Conservation (phyloP, 2,113 vertebrate species). For the Vulpes vulpes region DNA sequence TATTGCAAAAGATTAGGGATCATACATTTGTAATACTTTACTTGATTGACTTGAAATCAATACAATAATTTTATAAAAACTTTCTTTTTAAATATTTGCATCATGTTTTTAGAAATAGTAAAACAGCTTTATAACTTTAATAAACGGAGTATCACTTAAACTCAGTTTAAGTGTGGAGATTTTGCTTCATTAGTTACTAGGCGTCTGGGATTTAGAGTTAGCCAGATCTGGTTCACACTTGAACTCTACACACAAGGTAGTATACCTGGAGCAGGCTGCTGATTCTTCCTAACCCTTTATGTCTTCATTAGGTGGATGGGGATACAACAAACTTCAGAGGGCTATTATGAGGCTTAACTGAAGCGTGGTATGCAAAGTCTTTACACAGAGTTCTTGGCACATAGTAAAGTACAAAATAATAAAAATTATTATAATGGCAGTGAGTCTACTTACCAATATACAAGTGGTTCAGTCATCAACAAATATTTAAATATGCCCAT, state of each 20-base stretch:
- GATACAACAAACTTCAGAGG: neutral
- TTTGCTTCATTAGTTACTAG: neutral
- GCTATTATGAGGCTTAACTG: neutral
- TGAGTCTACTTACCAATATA: neutral
- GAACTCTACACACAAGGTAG: neutral
- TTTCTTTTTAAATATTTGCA: neutral
- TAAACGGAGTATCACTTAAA: slow-evolving; percentile 11
- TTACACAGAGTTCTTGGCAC: neutral
- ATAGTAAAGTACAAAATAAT: neutral
- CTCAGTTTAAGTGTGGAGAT: too few relatives aligned
- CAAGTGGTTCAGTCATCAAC: neutral
- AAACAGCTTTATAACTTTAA: slow-evolving; percentile 28
- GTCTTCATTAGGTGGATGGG: neutral
- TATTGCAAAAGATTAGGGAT: slow-evolving; percentile 26
- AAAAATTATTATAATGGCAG: neutral
- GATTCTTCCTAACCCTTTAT: neutral
- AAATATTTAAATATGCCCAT: slow-evolving; percentile 23
- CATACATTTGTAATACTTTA: neutral
- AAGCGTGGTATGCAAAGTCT: neutral
- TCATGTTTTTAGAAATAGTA: neutral
- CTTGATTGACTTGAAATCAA: slow-evolving; percentile 60
- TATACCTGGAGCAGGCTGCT: neutral
- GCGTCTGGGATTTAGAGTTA: neutral
- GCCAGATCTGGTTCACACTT: neutral
- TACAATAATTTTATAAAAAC: neutral